Evolutionary conservation across 2,888 invertebrate species (phyloP).

Genomic region (Thalpophila matura): DNA sequence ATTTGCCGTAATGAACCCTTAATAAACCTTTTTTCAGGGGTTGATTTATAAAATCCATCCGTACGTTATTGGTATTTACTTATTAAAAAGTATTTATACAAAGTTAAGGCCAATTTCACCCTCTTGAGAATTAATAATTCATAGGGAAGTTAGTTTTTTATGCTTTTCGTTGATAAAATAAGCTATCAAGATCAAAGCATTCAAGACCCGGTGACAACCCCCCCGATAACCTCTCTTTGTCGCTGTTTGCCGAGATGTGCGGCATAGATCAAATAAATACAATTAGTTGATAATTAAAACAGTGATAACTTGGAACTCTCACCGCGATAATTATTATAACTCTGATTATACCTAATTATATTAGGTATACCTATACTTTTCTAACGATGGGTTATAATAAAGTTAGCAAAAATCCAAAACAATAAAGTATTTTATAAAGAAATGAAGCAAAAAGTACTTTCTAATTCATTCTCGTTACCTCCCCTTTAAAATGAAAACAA

Average conservation of each 20-base stretch:
- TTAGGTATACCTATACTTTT: background rate
- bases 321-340: background rate
- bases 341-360: background rate
- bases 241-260: background rate
- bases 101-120: too few species aligned
- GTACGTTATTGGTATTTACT: too few species aligned
- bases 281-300: conserved; percentile 21
- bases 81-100: too few species aligned
- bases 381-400: background rate
- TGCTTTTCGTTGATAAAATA: background rate
- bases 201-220: too few species aligned
- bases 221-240: conserved; percentile 6
- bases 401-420: background rate
- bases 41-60: too few species aligned
- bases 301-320: conserved; percentile 36
- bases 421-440: background rate
- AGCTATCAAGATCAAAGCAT: too few species aligned
- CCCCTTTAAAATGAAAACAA: conserved; percentile 45
- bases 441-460: conserved; percentile 38
- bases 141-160: too few species aligned
- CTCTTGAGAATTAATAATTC: too few species aligned
- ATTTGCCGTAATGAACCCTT: too few species aligned
- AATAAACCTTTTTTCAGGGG: too few species aligned
- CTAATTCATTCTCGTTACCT: conserved; percentile 38
- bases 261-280: conserved; percentile 15